Evolutionary conservation across 2,888 invertebrate genomes (phyloP).

Genomic region (Drosophila macrospina): DNA sequence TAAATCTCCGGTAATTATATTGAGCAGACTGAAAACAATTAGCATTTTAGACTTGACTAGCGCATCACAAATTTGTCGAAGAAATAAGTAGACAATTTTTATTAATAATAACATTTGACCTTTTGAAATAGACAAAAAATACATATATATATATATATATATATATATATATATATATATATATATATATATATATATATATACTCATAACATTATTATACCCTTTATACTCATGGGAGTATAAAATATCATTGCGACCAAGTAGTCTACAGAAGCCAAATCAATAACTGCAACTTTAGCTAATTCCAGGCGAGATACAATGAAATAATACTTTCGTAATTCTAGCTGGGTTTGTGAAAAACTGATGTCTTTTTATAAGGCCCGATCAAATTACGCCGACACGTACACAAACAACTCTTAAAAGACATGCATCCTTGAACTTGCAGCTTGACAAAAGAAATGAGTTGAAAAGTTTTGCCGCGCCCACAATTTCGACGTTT

Average conservation of each 20-base stretch:
- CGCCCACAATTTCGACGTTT: constrained; percentile 47
- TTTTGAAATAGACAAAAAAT: no score
- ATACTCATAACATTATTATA: background rate
- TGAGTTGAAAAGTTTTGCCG: constrained; percentile 52
- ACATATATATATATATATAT: no score
- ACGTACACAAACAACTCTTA: constrained; percentile 52
- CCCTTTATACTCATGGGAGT: background rate
- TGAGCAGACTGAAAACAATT: constrained; percentile 80
- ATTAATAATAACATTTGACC: no score
- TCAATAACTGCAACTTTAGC: constrained; percentile 67
- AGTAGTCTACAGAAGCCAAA: constrained; percentile 74
- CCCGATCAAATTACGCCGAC: constrained; percentile 81
- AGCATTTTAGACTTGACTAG: constrained; percentile 68
- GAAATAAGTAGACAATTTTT: constrained; percentile 26
- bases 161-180: no score
- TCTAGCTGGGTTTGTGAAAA: constrained; percentile 49
- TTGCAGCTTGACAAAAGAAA: constrained; percentile 66
- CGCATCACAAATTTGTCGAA: no score
- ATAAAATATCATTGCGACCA: background rate
- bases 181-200: background rate
- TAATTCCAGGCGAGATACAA: constrained; percentile 38
- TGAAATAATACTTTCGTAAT: constrained; percentile 58
- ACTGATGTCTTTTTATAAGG: constrained; percentile 67
- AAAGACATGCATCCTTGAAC: constrained; percentile 78
- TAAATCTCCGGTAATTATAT: constrained; percentile 67